Evolutionary conservation across 2,113 vertebrate species (phyloP), one percentile per base, ranked within the genome.

Genomic region (Anolis sagrei): DNA sequence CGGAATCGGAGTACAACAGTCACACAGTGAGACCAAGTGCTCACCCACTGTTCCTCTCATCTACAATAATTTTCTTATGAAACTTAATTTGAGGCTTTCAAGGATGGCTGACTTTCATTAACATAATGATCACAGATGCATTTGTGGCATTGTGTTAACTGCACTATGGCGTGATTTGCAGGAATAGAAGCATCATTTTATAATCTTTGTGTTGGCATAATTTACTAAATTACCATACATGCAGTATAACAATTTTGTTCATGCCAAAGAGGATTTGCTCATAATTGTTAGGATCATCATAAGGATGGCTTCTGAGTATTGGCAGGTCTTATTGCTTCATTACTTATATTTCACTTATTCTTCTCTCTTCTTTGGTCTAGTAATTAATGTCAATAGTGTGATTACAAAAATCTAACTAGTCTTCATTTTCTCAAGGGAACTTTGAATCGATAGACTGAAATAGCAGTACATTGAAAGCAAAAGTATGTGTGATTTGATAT

Each of bases 351-450:
- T 77, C 29, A 23, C 5, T 11, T 84, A 69, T 16, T 69, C n/a
- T 77, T 91, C 39, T 89, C 54, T 91, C 75, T n/a, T 51, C 1
- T 0, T 75, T 89, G 62, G 2, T 86, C 86, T 76, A 82, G 82
- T 84, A 58, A 58, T 16, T 85, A 32, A 62, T 89, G 86, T n/a
- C 48, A 64, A 49, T 92, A 36, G 34, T 36, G 2, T 7, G 19
- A 8, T 39, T 73, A 34, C 4, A 73, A 39, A 73, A 39, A 44
- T 44, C 39, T 36, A 23, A 39, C 11, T 48, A 29, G 25, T 25
- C 36, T 29, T 76, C 44, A 49, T 29, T 29, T 49, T 13, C 44
- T 44, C 44, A 76, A 76, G 25, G 44, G 44, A 6, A 10, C 27
- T 49, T 14, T 27, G 74, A 14, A 29, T 25, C 49, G n/a, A 13